Percentiles rank a stretch among this genome's conserved stretches.
These are phyloP conservation scores for Seira ritae DNA, from an alignment of 2,888 invertebrate species.

Conservation along the genomic window DNA sequence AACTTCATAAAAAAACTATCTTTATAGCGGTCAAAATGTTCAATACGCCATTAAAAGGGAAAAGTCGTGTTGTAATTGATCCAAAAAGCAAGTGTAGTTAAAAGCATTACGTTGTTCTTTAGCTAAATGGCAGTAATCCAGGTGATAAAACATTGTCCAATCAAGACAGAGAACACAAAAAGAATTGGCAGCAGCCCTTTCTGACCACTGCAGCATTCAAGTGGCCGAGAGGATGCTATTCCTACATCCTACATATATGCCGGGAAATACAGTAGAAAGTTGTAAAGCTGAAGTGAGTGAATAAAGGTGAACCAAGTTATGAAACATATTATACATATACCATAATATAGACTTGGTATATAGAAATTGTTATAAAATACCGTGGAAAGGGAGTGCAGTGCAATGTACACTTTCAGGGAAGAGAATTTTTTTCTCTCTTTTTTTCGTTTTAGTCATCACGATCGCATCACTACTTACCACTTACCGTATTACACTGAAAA, in stretches of 20 bases:
- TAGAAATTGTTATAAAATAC: no score
- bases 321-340: no score
- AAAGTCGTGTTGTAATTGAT: constrained; percentile 55
- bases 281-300: background rate
- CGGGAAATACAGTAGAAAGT: no score
- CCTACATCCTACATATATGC: background rate
- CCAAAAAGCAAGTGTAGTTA: constrained; percentile 61
- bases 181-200: constrained; percentile 34
- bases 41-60: background rate
- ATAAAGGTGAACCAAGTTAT: background rate
- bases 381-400: background rate
- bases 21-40: no score
- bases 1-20: no score
- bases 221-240: background rate
- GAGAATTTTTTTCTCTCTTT: no score
- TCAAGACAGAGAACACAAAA: constrained; percentile 29
- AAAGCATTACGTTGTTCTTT: constrained; percentile 63
- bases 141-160: constrained; percentile 61
- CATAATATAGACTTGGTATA: no score
- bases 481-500: constrained; percentile 8
- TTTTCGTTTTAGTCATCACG: background rate
- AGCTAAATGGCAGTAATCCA: constrained; percentile 62
- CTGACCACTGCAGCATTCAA: constrained; percentile 7
- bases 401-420: background rate
- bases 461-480: background rate